Base-by-base conservation (phyloP, 2,797 vertebrate genomes). In the Microhierax caerulescens region DNA sequence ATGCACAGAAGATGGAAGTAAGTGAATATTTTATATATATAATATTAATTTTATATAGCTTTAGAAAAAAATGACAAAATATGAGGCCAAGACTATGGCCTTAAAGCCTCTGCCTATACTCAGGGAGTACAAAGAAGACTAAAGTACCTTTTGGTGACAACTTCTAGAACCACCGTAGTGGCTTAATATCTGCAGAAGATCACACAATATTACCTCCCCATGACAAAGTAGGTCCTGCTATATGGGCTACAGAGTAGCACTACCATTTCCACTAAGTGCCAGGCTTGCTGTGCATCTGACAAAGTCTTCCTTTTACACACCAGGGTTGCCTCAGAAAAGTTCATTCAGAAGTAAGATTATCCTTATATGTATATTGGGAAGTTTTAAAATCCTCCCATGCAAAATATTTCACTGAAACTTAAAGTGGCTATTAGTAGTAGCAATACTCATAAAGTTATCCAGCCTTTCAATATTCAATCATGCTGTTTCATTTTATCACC, bases 351-450 rank as follows among this genome's bases (percentile, higher is more conserved):
- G 65, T 78, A 53, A 97, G 86, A 85, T 86, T 93, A 81, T 86
- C 85, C 53, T 75, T 91, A 39, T 61, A 74, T 78, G 85, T 65
- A 91, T 63, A 82, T 76, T 79, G 77, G 37, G 53, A 91, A 93
- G 73, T 43, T 96, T 96, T 95, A 91, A 96, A 87, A 95, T 94
- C 91, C 84, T 96, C 87, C 91, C 86, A 83, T 88, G 93, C 72
- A 74, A 68, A 92, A 93, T 64, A 83, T 96, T 94, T 93, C 90
- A 89, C 94, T 97, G 92, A 96, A 92, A 87, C 83, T 93, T 96
- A 96, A 87, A 77, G 93, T 94, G 63, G 85, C 85, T 97, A 82
- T 94, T 95, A 96, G 94, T 90, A 96, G 96, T 93, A 89, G 84
- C 70, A 13, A 88, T 95, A 86, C 57, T 68, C 60, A 61, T 69